These are phyloP conservation scores for Oophaga sylvatica DNA, from an alignment of 2,797 vertebrate genomes.

Conservation along the genomic window DNA sequence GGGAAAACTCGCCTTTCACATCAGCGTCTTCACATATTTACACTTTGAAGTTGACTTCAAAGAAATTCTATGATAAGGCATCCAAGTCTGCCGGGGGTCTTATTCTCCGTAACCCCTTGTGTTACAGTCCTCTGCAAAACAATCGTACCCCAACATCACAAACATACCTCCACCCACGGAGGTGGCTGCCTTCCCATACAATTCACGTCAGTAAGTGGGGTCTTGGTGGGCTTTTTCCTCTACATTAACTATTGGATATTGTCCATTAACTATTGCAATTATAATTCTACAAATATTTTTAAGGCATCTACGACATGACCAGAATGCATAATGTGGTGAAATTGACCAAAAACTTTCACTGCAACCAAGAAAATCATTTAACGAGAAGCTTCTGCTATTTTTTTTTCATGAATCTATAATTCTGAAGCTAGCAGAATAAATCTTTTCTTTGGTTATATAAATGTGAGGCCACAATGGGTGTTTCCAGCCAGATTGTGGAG, in stretches of 20 bases:
- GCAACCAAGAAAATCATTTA: neutral
- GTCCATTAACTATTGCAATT: neutral
- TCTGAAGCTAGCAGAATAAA: no score
- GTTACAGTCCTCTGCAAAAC: conserved; percentile 8
- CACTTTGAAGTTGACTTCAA: conserved; percentile 56
- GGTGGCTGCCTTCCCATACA: neutral
- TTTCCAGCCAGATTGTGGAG: neutral
- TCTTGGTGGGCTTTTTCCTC: neutral
- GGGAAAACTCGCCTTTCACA: conserved; percentile 7
- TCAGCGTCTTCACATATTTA: conserved; percentile 18
- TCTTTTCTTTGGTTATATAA: no score
- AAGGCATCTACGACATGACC: neutral
- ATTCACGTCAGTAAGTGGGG: neutral
- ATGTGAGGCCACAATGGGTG: neutral
- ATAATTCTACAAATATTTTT: neutral
- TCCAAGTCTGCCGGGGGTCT: conserved; percentile 28
- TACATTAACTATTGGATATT: neutral
- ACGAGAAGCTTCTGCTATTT: neutral
- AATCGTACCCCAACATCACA: neutral
- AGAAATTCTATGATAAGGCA: conserved; percentile 31
- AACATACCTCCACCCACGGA: neutral
- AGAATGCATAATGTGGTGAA: neutral
- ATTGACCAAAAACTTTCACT: neutral
- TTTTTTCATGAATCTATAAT: neutral
- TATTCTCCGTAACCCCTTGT: neutral